Evolutionary conservation across 2,113 vertebrate species (phyloP), one percentile per base, ranked within the genome.

Genomic region (Corvus moneduloides): DNA sequence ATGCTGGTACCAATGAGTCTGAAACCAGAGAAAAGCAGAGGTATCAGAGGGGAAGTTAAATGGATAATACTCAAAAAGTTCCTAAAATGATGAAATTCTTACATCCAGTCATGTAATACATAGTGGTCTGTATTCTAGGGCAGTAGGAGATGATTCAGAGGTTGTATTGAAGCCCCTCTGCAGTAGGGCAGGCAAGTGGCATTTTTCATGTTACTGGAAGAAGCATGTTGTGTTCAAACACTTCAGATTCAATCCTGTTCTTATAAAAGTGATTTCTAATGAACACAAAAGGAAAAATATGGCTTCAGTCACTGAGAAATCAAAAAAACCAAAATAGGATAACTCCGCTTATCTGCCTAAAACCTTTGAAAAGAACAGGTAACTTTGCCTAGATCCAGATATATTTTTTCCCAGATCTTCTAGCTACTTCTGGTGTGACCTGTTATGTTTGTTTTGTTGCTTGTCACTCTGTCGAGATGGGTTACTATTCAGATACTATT

Each of bases 181-280:
- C 55, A 67, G 64, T 13, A 55, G 48, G 30, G 39, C 55, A 67
- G 63, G 30, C 27, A 87, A 66, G 46, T 0, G 1, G n/a, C 54
- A 46, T 62, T 91, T 80, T 83, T 87, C 37, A 35, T 37, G 48
- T 54, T 74, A 32, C 46, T 79, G 32, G 44, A 56, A 94, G 62
- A 44, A 82, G 39, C 16, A 35, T 26, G 59, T 48, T 87, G 46
- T 91, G 46, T 44, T 77, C 69, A 77, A 96, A 83, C 18, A 62
- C 27, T 81, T 83, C 46, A 78, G 20, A 74, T 71, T 56, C 39
- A 88, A 63, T 26, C 13, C 55, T 74, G 39, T 55, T 75, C 39
- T 86, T 84, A 23, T 8, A 37, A 88, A 95, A 90, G 64, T 41
- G 37, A 64, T 78, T 93, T 89, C 35, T 89, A 52, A 79, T 41